These are phyloP conservation scores for Balanococcus diminutus DNA, from an alignment of 2,888 invertebrate genomes.

Conservation along the genomic window DNA sequence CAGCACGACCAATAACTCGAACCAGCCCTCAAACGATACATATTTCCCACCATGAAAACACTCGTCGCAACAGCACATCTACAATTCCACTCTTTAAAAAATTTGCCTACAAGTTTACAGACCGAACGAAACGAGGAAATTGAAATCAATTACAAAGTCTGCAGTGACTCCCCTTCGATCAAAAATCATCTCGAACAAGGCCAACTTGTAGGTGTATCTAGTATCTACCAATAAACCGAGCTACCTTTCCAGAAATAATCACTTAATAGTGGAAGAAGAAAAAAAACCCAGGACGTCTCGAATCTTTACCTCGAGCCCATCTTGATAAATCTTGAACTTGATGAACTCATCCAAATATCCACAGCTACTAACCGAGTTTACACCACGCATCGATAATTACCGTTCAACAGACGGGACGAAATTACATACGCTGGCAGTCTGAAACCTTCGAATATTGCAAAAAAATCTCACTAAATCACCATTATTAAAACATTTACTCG, in stretches of 20 bases:
- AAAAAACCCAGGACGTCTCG: background rate
- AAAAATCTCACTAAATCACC: background rate
- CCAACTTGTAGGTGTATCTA: background rate
- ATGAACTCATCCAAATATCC: conserved; percentile 28
- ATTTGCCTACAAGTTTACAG: background rate
- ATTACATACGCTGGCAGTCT: background rate
- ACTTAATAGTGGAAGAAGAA: background rate
- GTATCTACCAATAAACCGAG: background rate
- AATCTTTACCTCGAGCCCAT: background rate
- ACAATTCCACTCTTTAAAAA: background rate
- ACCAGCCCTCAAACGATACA: background rate
- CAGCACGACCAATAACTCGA: background rate
- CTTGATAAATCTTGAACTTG: conserved; percentile 22
- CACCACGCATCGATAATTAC: conserved; percentile 23
- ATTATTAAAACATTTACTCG: background rate
- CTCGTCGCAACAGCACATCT: background rate
- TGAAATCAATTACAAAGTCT: background rate
- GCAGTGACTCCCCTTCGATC: background rate
- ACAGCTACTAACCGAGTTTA: background rate
- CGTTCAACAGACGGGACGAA: background rate
- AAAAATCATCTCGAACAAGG: background rate
- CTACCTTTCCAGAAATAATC: background rate
- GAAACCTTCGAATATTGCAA: conserved; percentile 27
- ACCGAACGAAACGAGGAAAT: background rate
- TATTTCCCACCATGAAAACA: background rate